Percentiles rank a stretch among this genome's conserved stretches.
phyloP scores from a whole-genome alignment of 2,113 vertebrate genomes.

The Chrysochloris asiatica region DNA sequence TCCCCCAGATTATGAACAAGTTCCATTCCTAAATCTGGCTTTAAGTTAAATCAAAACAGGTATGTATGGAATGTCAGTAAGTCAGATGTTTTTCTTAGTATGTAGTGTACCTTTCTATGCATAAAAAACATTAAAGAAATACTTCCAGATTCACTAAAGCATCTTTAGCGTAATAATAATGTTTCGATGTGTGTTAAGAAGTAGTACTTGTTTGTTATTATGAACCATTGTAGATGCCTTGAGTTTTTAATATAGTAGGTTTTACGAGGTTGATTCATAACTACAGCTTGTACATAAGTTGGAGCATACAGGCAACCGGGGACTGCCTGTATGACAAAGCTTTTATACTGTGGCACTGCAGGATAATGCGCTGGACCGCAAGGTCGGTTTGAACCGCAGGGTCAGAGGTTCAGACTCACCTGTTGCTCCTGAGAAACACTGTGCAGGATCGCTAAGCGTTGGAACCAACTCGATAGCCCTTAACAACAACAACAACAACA shows the following conservation, averaged over 20 bases:
- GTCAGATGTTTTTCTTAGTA: background rate
- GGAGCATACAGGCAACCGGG: no score
- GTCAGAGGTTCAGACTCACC: no score
- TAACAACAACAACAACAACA: no score
- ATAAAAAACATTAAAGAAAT: background rate
- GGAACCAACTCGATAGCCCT: no score
- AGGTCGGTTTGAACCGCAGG: no score
- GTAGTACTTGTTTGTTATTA: background rate
- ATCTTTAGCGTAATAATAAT: background rate
- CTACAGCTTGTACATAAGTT: no score
- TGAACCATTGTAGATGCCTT: background rate
- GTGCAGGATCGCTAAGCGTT: no score
- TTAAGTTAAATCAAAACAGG: background rate
- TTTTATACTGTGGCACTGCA: no score
- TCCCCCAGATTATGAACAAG: background rate
- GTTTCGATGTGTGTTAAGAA: background rate
- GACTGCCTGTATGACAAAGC: background rate
- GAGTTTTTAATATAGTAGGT: no score
- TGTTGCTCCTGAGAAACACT: no score
- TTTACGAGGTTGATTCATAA: no score
- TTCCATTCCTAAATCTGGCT: background rate
- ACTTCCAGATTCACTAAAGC: background rate
- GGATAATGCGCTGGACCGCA: no score
- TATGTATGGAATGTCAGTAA: background rate
- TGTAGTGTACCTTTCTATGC: background rate